Percentiles rank a stretch among this genome's conserved stretches.
Evolutionary conservation across 2,797 vertebrate genomes (phyloP).

Genomic region (Poecile montanus): DNA sequence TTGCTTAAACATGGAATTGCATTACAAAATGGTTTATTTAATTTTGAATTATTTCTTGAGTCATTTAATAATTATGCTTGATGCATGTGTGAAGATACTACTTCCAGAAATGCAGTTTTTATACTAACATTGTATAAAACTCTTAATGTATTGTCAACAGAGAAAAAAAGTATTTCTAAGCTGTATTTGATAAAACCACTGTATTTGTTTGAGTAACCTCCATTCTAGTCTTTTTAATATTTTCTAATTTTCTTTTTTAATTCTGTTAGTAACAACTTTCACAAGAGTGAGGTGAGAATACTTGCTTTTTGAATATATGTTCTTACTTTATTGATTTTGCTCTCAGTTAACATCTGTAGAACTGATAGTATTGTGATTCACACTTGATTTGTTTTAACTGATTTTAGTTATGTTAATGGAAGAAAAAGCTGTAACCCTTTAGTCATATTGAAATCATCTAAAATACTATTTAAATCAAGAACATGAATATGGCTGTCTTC

Average conservation of each 20-base stretch:
- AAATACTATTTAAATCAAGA: background rate
- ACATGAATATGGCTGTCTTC: background rate
- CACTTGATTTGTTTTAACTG: background rate
- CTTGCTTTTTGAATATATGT: background rate
- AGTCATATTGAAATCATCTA: background rate
- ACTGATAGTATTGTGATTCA: background rate
- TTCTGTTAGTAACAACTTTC: background rate
- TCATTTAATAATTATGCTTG: constrained; percentile 29
- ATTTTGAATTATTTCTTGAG: background rate
- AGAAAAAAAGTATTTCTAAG: background rate
- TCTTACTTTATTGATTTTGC: background rate
- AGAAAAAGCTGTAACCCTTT: background rate
- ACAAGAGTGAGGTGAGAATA: background rate
- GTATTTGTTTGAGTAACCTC: background rate
- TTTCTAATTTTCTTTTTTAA: background rate
- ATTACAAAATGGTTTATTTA: background rate
- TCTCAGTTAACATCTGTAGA: background rate
- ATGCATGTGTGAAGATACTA: constrained; percentile 4
- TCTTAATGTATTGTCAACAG: constrained; percentile 17
- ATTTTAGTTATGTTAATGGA: background rate
- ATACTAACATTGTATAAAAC: background rate
- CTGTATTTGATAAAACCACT: background rate
- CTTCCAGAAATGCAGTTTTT: constrained; percentile 1
- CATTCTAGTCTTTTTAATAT: background rate
- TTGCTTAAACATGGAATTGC: background rate